Conservation (phyloP, 2,113 vertebrate genomes). For the Mus spicilegus region DNA sequence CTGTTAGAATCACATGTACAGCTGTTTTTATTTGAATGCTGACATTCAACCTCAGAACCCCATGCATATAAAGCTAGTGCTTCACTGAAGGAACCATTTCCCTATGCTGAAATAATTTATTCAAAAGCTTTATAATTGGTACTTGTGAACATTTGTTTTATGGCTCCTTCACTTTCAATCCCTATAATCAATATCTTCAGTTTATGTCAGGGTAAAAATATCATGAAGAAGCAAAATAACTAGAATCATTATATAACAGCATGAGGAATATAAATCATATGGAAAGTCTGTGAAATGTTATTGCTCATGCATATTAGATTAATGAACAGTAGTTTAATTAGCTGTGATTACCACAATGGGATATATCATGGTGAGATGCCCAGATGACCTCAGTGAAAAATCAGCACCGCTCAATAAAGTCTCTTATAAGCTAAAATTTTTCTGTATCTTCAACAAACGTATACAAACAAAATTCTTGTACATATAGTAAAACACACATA, state of each 20-base stretch:
- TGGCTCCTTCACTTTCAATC: not conserved
- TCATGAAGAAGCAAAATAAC: not conserved
- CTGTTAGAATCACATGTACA: not conserved
- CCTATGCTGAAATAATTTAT: not conserved
- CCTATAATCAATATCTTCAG: conserved; percentile 1
- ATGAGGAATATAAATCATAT: not conserved
- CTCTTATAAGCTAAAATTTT: conserved; percentile 3
- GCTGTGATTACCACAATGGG: not conserved
- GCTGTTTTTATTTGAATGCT: not conserved
- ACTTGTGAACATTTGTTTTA: not conserved
- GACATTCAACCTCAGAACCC: not conserved
- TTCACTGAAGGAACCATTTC: not conserved
- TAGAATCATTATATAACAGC: not conserved
- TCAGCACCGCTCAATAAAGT: not conserved
- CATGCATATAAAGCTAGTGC: no score
- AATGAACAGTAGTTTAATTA: conserved; percentile 47
- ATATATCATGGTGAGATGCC: not conserved
- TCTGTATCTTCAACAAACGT: not conserved
- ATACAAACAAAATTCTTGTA: not conserved
- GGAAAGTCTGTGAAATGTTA: not conserved
- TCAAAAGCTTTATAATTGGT: not conserved
- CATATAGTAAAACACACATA: not conserved
- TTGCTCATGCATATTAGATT: conserved; percentile 13
- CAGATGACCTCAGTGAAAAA: conserved; percentile 21
- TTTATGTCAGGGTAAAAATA: not conserved